Conservation (phyloP, 2,113 vertebrate species). For the Enhydra lutris region DNA sequence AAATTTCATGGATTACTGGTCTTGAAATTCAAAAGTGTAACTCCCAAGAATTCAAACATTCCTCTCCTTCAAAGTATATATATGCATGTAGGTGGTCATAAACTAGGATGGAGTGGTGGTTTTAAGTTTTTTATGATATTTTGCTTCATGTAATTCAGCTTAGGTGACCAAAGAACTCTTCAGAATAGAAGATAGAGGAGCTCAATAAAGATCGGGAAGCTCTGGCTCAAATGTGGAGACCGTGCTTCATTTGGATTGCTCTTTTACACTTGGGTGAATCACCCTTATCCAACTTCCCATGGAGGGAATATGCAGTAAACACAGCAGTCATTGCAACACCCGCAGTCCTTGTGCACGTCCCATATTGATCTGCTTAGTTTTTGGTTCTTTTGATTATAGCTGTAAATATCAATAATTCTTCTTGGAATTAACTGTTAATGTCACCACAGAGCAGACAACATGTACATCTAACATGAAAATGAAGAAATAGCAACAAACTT, state of each 20-base stretch:
- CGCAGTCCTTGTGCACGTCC: not conserved
- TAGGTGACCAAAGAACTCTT: not conserved
- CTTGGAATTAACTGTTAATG: conserved; percentile 29
- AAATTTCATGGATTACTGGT: not conserved
- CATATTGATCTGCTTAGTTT: not conserved
- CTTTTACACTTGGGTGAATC: conserved; percentile 39
- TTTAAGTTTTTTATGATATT: not conserved
- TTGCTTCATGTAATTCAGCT: not conserved
- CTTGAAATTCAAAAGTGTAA: not conserved
- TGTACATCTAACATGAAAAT: conserved; percentile 44
- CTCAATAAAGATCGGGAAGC: conserved; percentile 39
- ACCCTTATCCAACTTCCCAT: conserved; percentile 38
- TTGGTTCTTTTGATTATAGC: conserved; percentile 52
- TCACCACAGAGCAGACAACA: not conserved
- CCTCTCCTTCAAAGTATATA: not conserved
- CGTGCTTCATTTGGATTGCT: not conserved
- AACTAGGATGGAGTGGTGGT: not conserved
- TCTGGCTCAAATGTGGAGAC: conserved; percentile 3
- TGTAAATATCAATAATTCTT: conserved; percentile 58
- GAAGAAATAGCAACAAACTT: not conserved
- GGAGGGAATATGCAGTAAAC: conserved; percentile 31
- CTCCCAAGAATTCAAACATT: not conserved
- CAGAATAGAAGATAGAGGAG: not conserved
- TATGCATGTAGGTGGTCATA: not conserved
- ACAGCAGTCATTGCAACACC: conserved; percentile 24